phyloP scores from a whole-genome alignment of 1,140 invertebrate genomes.

The Hermetia illucens region DNA sequence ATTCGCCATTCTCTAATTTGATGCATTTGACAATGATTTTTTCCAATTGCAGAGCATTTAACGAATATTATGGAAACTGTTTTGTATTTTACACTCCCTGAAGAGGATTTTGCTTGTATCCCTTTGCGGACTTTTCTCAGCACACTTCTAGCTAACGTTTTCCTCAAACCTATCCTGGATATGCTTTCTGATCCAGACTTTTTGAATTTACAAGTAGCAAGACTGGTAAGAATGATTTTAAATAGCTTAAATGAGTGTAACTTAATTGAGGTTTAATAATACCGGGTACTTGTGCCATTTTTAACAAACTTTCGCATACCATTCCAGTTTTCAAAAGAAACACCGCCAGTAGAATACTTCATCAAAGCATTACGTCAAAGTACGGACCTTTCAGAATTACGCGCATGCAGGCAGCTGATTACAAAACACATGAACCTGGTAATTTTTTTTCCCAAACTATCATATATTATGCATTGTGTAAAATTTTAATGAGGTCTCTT shows the following conservation, averaged over 20 bases:
- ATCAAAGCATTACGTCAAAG: slow-evolving; percentile 3
- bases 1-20: background rate
- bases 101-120: slow-evolving; percentile 74
- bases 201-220: slow-evolving; percentile 82
- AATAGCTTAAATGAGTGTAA: slow-evolving; percentile 5
- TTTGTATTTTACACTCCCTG: slow-evolving; percentile 69
- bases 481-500: too few species aligned
- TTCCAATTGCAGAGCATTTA: slow-evolving; percentile 55
- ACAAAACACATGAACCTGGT: slow-evolving; percentile 7
- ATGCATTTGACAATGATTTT: slow-evolving; percentile 7
- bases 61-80: slow-evolving; percentile 72
- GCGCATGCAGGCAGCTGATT: slow-evolving; percentile 4
- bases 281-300: too few species aligned
- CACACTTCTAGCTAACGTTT: slow-evolving; percentile 56
- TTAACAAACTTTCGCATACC: too few species aligned
- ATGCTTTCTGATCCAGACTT: slow-evolving; percentile 86
- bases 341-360: slow-evolving; percentile 30
- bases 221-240: slow-evolving; percentile 54
- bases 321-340: slow-evolving; percentile 37
- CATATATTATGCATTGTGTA: too few species aligned
- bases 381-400: slow-evolving; percentile 4
- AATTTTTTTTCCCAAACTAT: background rate
- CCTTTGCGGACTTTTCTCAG: slow-evolving; percentile 66
- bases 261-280: too few species aligned
- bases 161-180: slow-evolving; percentile 66